A percentile compares a stretch with the other conserved stretches of the same genome.
These are phyloP conservation scores for Gastracanthus pulcherrimus DNA, from an alignment of 2,888 invertebrate genomes.

Conservation along the genomic window DNA sequence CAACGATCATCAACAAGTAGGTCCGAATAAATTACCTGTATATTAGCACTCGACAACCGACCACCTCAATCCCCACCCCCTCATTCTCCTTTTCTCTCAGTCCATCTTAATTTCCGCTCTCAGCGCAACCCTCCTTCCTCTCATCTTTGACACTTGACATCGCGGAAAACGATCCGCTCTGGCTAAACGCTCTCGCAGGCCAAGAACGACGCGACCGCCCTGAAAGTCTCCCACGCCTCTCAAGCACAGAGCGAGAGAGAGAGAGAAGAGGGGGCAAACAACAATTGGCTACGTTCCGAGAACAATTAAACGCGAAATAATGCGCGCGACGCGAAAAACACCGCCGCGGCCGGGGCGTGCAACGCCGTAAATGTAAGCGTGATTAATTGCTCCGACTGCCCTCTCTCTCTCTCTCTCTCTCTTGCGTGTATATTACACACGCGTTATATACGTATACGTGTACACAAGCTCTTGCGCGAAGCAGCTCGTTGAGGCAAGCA, in stretches of 20 bases:
- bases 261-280: neutral
- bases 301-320: slow-evolving; percentile 72
- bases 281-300: slow-evolving; percentile 64
- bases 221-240: slow-evolving; percentile 56
- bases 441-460: too few relatives aligned
- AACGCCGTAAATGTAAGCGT: slow-evolving; percentile 54
- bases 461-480: slow-evolving; percentile 7
- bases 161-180: too few relatives aligned
- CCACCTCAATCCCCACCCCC: neutral
- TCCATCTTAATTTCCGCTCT: slow-evolving; percentile 16
- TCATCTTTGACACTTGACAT: slow-evolving; percentile 34
- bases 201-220: slow-evolving; percentile 49
- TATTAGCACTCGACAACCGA: too few relatives aligned
- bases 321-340: slow-evolving; percentile 60
- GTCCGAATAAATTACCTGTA: too few relatives aligned
- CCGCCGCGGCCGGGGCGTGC: slow-evolving; percentile 2
- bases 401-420: neutral
- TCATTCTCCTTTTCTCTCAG: neutral
- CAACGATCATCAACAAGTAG: too few relatives aligned
- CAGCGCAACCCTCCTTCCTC: neutral
- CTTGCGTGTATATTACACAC: neutral
- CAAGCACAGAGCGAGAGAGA: neutral
- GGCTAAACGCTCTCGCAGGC: neutral
- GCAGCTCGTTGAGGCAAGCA: neutral
- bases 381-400: slow-evolving; percentile 57